Evolutionary conservation across 2,113 vertebrate species (phyloP).

Genomic region (Pyrgilauda ruficollis): DNA sequence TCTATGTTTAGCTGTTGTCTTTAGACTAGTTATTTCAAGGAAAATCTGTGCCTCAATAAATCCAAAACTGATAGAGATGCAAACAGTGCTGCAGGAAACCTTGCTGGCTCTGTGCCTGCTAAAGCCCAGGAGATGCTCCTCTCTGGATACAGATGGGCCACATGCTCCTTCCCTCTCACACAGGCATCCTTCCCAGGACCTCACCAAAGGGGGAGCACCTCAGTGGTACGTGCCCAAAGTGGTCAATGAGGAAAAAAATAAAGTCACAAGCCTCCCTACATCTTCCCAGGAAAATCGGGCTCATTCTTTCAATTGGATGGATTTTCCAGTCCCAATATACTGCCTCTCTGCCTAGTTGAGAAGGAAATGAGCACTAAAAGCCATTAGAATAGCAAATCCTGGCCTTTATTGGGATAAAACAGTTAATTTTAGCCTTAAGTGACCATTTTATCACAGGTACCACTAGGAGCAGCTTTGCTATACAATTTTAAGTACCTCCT

Average conservation of each 20-base stretch:
- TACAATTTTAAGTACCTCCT: background rate
- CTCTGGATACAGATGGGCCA: accelerated
- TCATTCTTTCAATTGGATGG: background rate
- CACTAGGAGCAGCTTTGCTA: background rate
- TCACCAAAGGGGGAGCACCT: accelerated
- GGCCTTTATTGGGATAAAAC: background rate
- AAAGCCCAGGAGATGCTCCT: background rate
- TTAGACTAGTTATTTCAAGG: background rate
- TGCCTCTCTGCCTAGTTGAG: background rate
- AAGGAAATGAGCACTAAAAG: background rate
- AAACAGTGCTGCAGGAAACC: accelerated
- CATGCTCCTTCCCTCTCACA: background rate
- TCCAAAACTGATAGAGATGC: too few relatives aligned
- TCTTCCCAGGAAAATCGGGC: background rate
- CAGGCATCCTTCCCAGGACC: background rate
- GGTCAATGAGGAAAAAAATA: accelerated
- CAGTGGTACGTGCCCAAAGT: accelerated
- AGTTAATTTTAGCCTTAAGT: background rate
- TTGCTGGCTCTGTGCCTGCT: accelerated
- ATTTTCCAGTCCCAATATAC: background rate
- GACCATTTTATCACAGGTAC: background rate
- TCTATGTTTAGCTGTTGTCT: background rate
- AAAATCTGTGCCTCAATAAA: background rate
- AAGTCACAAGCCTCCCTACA: background rate
- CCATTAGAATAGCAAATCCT: background rate